Percentiles rank a stretch among this genome's conserved stretches.
Conservation (phyloP, 1,140 invertebrate genomes). For the Drosophila willistoni region DNA sequence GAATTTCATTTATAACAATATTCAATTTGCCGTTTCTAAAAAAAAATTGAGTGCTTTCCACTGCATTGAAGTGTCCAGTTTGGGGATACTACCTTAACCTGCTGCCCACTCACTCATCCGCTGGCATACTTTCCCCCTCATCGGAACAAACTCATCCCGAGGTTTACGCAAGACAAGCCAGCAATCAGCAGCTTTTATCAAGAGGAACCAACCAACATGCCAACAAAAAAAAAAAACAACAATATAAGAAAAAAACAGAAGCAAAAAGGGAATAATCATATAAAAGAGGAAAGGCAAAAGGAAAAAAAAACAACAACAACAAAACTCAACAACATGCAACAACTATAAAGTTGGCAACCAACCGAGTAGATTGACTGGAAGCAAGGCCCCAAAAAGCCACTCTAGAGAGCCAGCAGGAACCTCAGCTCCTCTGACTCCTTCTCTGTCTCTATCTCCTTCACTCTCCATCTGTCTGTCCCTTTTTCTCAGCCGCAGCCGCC, state of each 20-base stretch:
- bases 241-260: not conserved
- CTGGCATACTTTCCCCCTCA: not conserved
- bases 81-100: not conserved
- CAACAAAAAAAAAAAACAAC: slow-evolving; percentile 23
- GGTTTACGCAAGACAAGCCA: slow-evolving; percentile 41
- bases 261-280: slow-evolving; percentile 23
- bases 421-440: not conserved
- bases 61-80: not conserved
- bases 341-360: slow-evolving; percentile 48
- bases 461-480: not conserved
- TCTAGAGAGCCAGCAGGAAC: slow-evolving; percentile 21
- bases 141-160: not conserved
- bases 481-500: not conserved
- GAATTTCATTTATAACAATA: slow-evolving; percentile 1
- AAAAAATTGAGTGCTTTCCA: slow-evolving; percentile 4
- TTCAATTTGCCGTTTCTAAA: slow-evolving; percentile 3
- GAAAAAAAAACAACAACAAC: slow-evolving; percentile 28
- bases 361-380: slow-evolving; percentile 64
- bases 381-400: slow-evolving; percentile 51
- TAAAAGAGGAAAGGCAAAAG: not conserved
- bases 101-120: not conserved
- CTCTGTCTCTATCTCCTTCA: not conserved
- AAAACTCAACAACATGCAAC: slow-evolving; percentile 51
- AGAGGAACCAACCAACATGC: not conserved
- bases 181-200: slow-evolving; percentile 55